Evolutionary conservation across 92 coral and sea anemone species (phyloP).

Genomic region (Parazoanthus swiftii): DNA sequence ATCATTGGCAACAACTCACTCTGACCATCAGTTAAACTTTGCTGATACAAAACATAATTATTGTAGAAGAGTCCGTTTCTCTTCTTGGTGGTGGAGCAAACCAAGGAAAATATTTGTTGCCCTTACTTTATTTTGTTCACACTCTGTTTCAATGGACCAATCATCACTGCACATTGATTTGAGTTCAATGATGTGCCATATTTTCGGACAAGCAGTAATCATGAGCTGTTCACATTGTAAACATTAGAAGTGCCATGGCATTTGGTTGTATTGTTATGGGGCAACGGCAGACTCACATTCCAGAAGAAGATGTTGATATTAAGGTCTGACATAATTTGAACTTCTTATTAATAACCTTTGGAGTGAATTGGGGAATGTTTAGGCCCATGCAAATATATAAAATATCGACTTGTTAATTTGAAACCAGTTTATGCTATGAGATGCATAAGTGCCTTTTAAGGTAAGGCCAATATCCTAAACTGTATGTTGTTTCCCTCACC

Average conservation of each 20-base stretch:
- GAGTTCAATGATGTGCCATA: background rate
- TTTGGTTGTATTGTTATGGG: constrained; percentile 39
- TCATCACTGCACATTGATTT: background rate
- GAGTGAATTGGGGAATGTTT: background rate
- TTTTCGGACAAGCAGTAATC: constrained; percentile 17
- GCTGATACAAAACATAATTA: background rate
- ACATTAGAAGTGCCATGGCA: constrained; percentile 22
- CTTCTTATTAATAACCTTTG: too few relatives aligned
- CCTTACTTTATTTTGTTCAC: background rate
- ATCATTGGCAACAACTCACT: background rate
- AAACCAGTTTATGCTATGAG: background rate
- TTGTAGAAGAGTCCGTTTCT: background rate
- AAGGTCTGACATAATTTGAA: constrained; percentile 7
- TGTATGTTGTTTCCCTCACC: background rate
- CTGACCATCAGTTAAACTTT: background rate
- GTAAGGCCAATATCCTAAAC: background rate
- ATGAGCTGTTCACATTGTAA: constrained; percentile 33
- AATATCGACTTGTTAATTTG: background rate
- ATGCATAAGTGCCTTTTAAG: background rate
- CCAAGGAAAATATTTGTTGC: background rate
- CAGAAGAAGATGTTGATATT: constrained; percentile 31
- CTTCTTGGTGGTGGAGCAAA: background rate
- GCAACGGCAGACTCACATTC: constrained; percentile 37
- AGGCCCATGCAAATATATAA: background rate
- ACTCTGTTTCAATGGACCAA: background rate